A percentile compares a stretch with the other conserved stretches of the same genome.
These are phyloP conservation scores for Bolborhynchus lineola DNA, from an alignment of 2,113 vertebrate species.

Conservation along the genomic window DNA sequence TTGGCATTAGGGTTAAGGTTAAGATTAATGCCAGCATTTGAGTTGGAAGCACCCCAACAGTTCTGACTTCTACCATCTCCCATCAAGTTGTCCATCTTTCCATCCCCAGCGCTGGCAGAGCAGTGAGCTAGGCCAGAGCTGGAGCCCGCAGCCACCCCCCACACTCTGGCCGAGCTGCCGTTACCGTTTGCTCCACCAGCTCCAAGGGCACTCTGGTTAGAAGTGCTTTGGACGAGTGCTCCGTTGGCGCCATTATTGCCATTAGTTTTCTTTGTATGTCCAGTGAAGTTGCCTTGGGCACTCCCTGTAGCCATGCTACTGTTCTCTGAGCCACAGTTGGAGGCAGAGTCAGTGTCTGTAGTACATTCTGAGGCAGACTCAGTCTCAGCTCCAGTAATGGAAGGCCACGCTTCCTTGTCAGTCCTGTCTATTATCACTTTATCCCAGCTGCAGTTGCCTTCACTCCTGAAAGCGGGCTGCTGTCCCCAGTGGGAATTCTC, in stretches of 20 bases:
- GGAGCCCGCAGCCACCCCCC: conserved; percentile 85
- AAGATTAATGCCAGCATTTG: conserved; percentile 86
- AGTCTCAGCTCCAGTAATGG: conserved; percentile 83
- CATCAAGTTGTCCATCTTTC: conserved; percentile 86
- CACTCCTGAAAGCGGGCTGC: conserved; percentile 83
- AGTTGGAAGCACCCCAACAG: conserved; percentile 90
- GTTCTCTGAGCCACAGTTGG: conserved; percentile 83
- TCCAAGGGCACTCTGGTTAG: conserved; percentile 80
- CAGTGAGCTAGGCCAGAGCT: conserved; percentile 85
- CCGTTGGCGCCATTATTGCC: conserved; percentile 82
- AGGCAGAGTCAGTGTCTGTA: conserved; percentile 83
- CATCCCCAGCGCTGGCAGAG: conserved; percentile 83
- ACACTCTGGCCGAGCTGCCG: conserved; percentile 72
- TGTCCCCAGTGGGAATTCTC: conserved; percentile 89
- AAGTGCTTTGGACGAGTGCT: conserved; percentile 80
- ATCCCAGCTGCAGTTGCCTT: conserved; percentile 86
- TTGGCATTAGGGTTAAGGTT: conserved; percentile 98
- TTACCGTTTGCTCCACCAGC: conserved; percentile 71
- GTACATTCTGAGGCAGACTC: conserved; percentile 90
- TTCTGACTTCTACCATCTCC: conserved; percentile 87
- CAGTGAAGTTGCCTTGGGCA: conserved; percentile 90
- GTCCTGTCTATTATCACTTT: conserved; percentile 88
- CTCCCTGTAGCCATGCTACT: conserved; percentile 96
- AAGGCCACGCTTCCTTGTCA: conserved; percentile 90
- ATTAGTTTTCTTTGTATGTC: conserved; percentile 86